Evolutionary conservation across 1,140 invertebrate genomes (phyloP), one percentile per base, ranked within the genome.

Genomic region (Neoseiulus cucumeris): DNA sequence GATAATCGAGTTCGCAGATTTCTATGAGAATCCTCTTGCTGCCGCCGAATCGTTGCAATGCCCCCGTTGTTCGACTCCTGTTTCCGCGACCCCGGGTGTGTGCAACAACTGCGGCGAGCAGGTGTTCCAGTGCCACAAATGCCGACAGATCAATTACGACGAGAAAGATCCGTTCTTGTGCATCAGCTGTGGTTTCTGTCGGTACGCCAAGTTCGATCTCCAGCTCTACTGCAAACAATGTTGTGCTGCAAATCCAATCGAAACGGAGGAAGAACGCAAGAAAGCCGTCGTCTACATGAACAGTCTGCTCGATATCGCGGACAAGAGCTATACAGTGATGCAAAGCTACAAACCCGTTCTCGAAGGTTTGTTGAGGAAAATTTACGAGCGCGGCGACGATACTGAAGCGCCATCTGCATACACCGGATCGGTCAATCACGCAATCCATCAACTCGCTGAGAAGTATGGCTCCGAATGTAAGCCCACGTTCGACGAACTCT

Each of bases 1-100:
- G n/a, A 97, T 97, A 90, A 89, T 98, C 73, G 93, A 98, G 74
- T 98, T 96, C 77, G 86, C 89, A 0, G 92, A 97, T 72, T 97
- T 98, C 75, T 96, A 94, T 73, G 94, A 98, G 73, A 92, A 85
- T 75, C 82, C 82, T 71, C 70, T 72, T 76, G 85, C 79, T n/a
- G 80, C 82, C 69, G 83, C 88, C 65, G 93, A 96, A 77, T 96
- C 89, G 6, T 77, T 97, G 9, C 92, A 95, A 74, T 97, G 93
- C 75, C 93, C 93, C 0, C 81, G 93, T 5, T 98, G 93, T 74
- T 93, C 89, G 68, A 90, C 93, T 6, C 91, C 89, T 4, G 90
- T 98, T 0, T 91, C 91, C 0, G 89, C 94, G 0, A 94, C 94
- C 78, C 93, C 94, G 0, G 94, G 94, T 0, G 91, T 98, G 0